Conservation (phyloP, 2,113 vertebrate genomes). For the Gallinago paraguaiae region DNA sequence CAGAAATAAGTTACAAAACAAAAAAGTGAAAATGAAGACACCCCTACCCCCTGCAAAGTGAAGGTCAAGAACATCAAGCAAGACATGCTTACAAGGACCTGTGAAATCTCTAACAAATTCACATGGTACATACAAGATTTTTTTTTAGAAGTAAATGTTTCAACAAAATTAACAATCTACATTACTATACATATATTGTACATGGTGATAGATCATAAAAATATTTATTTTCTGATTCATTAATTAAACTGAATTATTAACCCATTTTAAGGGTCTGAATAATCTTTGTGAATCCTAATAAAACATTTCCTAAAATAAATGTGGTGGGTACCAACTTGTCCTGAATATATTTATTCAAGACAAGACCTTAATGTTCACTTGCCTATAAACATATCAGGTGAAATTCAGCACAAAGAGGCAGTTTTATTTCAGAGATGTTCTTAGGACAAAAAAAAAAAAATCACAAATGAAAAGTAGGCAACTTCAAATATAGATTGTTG, state of each 20-base stretch:
- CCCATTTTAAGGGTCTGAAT: background rate
- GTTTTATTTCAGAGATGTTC: conserved; percentile 33
- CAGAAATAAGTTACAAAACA: background rate
- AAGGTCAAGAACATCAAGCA: background rate
- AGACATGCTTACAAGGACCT: background rate
- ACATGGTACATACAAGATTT: background rate
- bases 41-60: background rate
- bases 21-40: conserved; percentile 7
- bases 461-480: conserved; percentile 22
- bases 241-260: background rate
- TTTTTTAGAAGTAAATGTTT: background rate
- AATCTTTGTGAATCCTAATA: background rate
- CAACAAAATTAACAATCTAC: background rate
- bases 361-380: conserved; percentile 8
- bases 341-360: background rate
- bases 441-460: background rate
- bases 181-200: background rate
- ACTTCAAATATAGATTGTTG: conserved; percentile 51
- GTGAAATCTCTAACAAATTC: background rate
- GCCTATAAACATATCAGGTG: conserved; percentile 40
- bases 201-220: background rate
- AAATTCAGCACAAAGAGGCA: conserved; percentile 59
- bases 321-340: background rate
- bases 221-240: background rate
- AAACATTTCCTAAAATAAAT: background rate